phyloP scores from a whole-genome alignment of 2,113 vertebrate species.

The Corythaixoides concolor region DNA sequence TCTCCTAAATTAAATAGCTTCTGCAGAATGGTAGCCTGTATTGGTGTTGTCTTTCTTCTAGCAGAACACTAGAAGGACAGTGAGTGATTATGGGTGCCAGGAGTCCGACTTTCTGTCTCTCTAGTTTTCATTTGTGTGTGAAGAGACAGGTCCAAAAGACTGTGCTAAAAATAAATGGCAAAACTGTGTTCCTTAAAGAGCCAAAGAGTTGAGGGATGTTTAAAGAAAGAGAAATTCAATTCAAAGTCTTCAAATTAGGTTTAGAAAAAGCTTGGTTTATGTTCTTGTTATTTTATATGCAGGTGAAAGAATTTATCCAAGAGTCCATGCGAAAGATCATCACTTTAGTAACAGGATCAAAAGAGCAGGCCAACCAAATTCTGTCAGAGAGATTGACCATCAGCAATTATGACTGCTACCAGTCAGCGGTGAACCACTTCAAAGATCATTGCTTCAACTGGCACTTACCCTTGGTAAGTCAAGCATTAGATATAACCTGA shows the following conservation, averaged over 20 bases:
- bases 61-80: neutral
- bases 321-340: conserved; percentile 80
- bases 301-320: conserved; percentile 79
- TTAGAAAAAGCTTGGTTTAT: neutral
- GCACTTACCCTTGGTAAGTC: conserved; percentile 82
- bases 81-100: neutral
- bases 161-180: neutral
- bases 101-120: neutral
- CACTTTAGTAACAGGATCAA: conserved; percentile 67
- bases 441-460: conserved; percentile 92
- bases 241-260: conserved; percentile 27
- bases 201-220: neutral
- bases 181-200: neutral
- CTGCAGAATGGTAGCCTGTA: neutral
- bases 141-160: neutral
- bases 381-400: conserved; percentile 74
- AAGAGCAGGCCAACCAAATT: conserved; percentile 48
- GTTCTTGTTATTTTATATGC: neutral
- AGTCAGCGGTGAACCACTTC: conserved; percentile 77
- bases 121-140: neutral
- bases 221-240: neutral
- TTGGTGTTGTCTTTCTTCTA: neutral
- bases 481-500: neutral
- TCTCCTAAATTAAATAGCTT: neutral
- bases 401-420: conserved; percentile 82